phyloP scores from a whole-genome alignment of 2,888 invertebrate species.

The Laothoe populi region DNA sequence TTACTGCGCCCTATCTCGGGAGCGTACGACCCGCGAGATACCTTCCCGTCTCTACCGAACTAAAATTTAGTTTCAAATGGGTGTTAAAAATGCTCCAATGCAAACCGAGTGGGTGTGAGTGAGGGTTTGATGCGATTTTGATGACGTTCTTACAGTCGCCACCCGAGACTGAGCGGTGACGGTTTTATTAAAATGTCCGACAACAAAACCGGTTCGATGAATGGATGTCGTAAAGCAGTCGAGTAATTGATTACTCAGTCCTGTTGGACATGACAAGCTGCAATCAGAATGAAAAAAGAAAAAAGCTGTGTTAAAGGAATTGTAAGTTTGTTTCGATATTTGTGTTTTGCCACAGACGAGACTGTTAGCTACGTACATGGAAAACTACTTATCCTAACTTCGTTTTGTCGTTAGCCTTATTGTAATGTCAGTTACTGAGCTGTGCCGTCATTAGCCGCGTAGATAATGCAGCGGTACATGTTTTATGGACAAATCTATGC shows the following conservation, averaged over 20 bases:
- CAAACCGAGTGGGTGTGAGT: conserved; percentile 60
- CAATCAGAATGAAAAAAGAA: conserved; percentile 50
- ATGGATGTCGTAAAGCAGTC: conserved; percentile 64
- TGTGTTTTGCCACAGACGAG: conserved; percentile 57
- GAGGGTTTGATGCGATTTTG: conserved; percentile 75
- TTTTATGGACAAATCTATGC: conserved; percentile 25
- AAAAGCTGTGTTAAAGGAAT: conserved; percentile 49
- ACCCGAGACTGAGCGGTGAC: conserved; percentile 48
- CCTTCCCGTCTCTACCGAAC: conserved; percentile 57
- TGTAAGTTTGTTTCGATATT: conserved; percentile 48
- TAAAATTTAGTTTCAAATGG: conserved; percentile 72
- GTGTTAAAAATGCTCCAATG: conserved; percentile 69
- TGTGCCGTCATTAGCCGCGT: conserved; percentile 61
- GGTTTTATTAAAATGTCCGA: conserved; percentile 68
- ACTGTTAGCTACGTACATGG: conserved; percentile 66
- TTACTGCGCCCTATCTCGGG: conserved; percentile 58
- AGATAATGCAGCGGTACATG: conserved; percentile 46
- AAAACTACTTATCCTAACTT: conserved; percentile 81
- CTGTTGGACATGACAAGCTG: conserved; percentile 48
- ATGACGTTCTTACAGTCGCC: conserved; percentile 59
- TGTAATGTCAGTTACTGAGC: conserved; percentile 68
- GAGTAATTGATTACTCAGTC: conserved; percentile 58
- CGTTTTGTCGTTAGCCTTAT: conserved; percentile 75
- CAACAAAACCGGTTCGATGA: conserved; percentile 55
- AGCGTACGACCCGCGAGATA: conserved; percentile 55